Conservation (phyloP, 2,113 vertebrate species). For the Nesoenas mayeri region DNA sequence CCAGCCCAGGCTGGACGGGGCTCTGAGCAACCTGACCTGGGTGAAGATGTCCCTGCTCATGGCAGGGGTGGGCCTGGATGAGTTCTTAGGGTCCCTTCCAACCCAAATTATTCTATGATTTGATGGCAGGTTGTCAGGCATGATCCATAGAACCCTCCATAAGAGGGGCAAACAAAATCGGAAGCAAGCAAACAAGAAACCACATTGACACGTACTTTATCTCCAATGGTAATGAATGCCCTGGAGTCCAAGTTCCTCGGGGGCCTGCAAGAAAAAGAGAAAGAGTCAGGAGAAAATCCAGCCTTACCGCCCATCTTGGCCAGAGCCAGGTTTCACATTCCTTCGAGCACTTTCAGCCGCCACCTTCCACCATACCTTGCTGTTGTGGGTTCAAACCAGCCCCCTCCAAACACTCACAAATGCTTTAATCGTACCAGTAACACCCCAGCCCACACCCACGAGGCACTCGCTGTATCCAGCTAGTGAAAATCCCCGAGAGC, state of each 20-base stretch:
- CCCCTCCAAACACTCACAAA: not conserved
- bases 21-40: no score
- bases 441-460: not conserved
- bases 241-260: conserved; percentile 82
- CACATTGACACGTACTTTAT: conserved; percentile 64
- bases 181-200: not conserved
- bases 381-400: not conserved
- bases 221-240: conserved; percentile 82
- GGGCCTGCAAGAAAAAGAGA: conserved; percentile 59
- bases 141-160: not conserved
- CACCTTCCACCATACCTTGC: not conserved
- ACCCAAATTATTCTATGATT: not conserved
- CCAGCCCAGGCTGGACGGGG: no score
- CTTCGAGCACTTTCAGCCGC: not conserved
- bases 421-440: not conserved
- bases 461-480: not conserved
- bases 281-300: not conserved
- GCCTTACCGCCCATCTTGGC: not conserved
- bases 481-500: not conserved
- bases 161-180: not conserved
- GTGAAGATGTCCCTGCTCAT: no score
- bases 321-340: not conserved
- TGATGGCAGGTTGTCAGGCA: not conserved
- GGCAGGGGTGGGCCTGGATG: no score
- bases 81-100: no score